Evolutionary conservation across 2,888 invertebrate species (phyloP).

Genomic region (Apodemia hepburni): DNA sequence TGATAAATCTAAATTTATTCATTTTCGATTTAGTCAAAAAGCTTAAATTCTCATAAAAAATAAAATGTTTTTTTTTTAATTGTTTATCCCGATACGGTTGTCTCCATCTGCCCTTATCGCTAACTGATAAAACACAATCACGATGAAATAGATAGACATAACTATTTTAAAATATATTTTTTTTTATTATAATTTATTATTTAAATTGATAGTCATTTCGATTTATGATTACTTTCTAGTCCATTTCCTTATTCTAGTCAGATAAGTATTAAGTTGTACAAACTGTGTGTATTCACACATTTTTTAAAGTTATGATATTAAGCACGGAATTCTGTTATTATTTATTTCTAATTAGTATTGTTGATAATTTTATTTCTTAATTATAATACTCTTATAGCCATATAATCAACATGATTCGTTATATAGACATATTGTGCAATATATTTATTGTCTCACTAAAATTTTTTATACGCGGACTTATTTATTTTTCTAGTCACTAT

Average conservation of each 20-base stretch:
- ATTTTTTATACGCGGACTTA: constrained; percentile 28
- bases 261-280: constrained; percentile 19
- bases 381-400: constrained; percentile 42
- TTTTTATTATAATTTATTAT: not conserved
- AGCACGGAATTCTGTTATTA: constrained; percentile 27
- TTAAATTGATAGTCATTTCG: not conserved
- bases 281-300: constrained; percentile 17
- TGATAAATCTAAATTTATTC: no score
- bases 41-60: no score
- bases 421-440: constrained; percentile 52
- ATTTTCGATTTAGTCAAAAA: no score
- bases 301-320: constrained; percentile 18
- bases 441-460: constrained; percentile 48
- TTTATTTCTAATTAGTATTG: constrained; percentile 33
- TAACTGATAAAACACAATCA: no score
- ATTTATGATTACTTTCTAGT: constrained; percentile 23
- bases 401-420: constrained; percentile 16
- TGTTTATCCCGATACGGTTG: no score
- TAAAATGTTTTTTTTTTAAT: no score
- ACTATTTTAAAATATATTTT: not conserved
- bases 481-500: constrained; percentile 44
- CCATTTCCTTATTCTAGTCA: constrained; percentile 19
- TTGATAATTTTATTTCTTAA: constrained; percentile 38
- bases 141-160: no score
- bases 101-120: no score